Conservation (phyloP, 2,888 invertebrate species). For the Brenthis daphne region DNA sequence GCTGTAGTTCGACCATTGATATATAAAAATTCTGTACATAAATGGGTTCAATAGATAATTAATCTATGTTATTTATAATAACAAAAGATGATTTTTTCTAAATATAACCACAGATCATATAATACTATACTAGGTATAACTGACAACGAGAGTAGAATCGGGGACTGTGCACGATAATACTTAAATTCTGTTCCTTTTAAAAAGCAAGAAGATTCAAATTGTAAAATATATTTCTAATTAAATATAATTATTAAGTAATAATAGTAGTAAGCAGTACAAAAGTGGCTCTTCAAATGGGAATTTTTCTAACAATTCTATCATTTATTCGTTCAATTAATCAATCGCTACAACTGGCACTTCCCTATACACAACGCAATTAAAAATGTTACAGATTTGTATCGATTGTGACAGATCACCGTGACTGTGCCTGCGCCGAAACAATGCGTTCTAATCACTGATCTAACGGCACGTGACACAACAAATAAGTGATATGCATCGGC, state of each 20-base stretch:
- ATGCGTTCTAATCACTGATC: constrained; percentile 47
- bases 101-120: no score
- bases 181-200: no score
- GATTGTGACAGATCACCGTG: constrained; percentile 50
- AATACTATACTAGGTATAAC: no score
- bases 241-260: neutral
- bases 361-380: constrained; percentile 44
- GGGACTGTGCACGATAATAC: no score
- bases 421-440: constrained; percentile 44
- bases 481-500: constrained; percentile 47
- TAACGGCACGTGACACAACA: constrained; percentile 48
- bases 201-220: no score
- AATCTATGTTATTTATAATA: no score
- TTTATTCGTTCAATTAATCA: constrained; percentile 40
- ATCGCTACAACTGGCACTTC: constrained; percentile 39
- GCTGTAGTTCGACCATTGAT: no score
- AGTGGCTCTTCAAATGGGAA: neutral
- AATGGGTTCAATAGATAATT: no score
- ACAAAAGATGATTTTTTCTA: no score
- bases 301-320: neutral
- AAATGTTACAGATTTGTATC: constrained; percentile 46
- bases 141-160: no score
- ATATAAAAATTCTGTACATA: no score
- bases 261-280: neutral
- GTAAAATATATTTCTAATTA: neutral